phyloP scores from a whole-genome alignment of 2,888 invertebrate species.

The Esperia sulphurella region DNA sequence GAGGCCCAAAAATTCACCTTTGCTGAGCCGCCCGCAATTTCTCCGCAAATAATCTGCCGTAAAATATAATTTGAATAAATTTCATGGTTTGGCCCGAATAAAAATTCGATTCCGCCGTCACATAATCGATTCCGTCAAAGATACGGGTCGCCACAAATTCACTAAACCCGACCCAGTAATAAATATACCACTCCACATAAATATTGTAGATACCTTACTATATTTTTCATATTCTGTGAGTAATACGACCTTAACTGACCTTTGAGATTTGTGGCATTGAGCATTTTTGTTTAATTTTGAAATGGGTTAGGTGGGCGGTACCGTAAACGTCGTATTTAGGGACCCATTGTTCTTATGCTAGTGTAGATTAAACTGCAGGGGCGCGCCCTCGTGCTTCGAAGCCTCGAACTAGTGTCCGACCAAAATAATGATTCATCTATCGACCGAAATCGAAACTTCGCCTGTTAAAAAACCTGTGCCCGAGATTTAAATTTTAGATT shows the following conservation, averaged over 20 bases:
- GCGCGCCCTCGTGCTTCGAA: slow-evolving; percentile 24
- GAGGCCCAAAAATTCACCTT: slow-evolving; percentile 29
- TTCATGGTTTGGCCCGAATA: slow-evolving; percentile 34
- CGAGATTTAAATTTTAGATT: no score
- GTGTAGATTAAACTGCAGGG: slow-evolving; percentile 8
- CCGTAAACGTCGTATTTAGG: background rate
- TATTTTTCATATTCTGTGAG: slow-evolving; percentile 15
- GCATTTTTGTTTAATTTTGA: slow-evolving; percentile 12
- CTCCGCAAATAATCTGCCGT: slow-evolving; percentile 41
- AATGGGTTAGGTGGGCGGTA: slow-evolving; percentile 5
- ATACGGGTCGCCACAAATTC: slow-evolving; percentile 17
- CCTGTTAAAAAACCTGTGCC: no score
- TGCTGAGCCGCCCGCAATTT: slow-evolving; percentile 29
- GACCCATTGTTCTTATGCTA: slow-evolving; percentile 35
- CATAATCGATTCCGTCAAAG: slow-evolving; percentile 31
- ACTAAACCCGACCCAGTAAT: slow-evolving; percentile 20
- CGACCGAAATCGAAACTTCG: no score
- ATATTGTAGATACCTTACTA: background rate
- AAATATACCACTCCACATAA: slow-evolving; percentile 22
- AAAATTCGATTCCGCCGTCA: slow-evolving; percentile 33
- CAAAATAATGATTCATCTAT: no score
- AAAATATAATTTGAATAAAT: slow-evolving; percentile 55
- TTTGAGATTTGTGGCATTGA: slow-evolving; percentile 15
- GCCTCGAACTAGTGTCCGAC: no score
- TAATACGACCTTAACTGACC: slow-evolving; percentile 23